Evolutionary conservation across 2,888 invertebrate species (phyloP).

Genomic region (Zaprionus lineosus): DNA sequence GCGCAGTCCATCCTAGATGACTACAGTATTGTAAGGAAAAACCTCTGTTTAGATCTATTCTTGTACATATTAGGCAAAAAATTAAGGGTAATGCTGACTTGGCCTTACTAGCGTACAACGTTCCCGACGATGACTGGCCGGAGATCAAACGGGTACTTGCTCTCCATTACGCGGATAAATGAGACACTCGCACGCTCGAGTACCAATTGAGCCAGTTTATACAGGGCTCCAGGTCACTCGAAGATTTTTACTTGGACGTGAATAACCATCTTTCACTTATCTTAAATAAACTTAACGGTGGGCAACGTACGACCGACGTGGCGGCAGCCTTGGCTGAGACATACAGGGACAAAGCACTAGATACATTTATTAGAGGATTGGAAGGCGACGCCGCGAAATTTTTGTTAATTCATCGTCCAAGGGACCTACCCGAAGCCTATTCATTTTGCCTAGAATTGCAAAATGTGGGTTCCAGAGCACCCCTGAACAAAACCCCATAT

Average conservation of each 20-base stretch:
- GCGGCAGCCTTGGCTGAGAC: neutral
- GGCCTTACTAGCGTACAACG: constrained; percentile 2
- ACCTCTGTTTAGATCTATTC: constrained; percentile 9
- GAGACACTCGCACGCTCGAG: constrained; percentile 9
- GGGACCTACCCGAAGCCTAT: constrained; percentile 12
- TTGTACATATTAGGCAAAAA: constrained; percentile 12
- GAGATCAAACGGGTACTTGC: constrained; percentile 8
- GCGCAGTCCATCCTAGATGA: constrained; percentile 4
- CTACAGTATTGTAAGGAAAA: constrained; percentile 2
- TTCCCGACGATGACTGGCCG: constrained; percentile 9
- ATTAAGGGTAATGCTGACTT: constrained; percentile 5
- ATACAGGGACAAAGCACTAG: constrained; percentile 8
- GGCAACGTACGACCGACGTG: neutral
- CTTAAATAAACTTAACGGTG: neutral
- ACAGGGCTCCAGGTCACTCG: neutral
- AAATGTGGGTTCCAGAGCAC: neutral
- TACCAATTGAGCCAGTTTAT: constrained; percentile 1
- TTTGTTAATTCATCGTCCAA: neutral
- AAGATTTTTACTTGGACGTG: neutral
- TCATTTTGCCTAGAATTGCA: constrained; percentile 11
- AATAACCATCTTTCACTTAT: constrained; percentile 14
- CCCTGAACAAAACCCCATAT: neutral
- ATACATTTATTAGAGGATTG: constrained; percentile 12
- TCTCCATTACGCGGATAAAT: constrained; percentile 11
- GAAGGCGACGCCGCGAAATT: constrained; percentile 3